A percentile compares a stretch with the other conserved stretches of the same genome.
phyloP scores from a whole-genome alignment of 1,140 invertebrate species.

The Metaphire vulgaris region DNA sequence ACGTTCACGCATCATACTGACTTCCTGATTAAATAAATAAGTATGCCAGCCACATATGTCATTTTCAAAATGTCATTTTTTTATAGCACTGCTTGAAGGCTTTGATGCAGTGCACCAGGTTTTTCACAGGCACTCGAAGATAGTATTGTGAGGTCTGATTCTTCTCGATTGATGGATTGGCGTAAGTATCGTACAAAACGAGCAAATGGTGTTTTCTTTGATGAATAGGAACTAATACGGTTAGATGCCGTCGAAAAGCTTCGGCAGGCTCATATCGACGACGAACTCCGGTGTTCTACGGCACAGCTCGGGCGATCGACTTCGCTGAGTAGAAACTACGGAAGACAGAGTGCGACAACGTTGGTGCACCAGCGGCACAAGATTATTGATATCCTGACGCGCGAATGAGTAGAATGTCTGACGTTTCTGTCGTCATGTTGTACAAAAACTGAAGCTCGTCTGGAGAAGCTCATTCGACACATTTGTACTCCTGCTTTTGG shows the following conservation, averaged over 20 bases:
- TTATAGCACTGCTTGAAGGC: not conserved
- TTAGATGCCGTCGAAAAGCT: not conserved
- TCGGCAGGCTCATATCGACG: not conserved
- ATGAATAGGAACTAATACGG: not conserved
- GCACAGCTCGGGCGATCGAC: not conserved
- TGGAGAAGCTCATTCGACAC: not conserved
- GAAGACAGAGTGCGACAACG: not conserved
- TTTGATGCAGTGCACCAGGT: not conserved
- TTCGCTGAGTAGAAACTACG: not conserved
- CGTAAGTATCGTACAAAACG: not conserved
- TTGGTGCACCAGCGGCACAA: not conserved
- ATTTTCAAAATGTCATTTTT: not conserved
- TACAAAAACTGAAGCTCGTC: not conserved
- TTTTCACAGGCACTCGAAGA: not conserved
- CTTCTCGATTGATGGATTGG: not conserved
- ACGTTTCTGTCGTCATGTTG: not conserved
- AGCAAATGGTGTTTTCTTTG: not conserved
- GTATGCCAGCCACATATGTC: too few relatives aligned
- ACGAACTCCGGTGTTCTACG: not conserved
- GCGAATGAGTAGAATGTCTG: not conserved
- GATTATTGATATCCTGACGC: not conserved
- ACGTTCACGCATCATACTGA: too few relatives aligned
- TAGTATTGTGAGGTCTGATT: not conserved
- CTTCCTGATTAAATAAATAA: too few relatives aligned
- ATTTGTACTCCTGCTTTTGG: too few relatives aligned